phyloP scores from a whole-genome alignment of 1,140 invertebrate species.

The Cryptotermes secundus region DNA sequence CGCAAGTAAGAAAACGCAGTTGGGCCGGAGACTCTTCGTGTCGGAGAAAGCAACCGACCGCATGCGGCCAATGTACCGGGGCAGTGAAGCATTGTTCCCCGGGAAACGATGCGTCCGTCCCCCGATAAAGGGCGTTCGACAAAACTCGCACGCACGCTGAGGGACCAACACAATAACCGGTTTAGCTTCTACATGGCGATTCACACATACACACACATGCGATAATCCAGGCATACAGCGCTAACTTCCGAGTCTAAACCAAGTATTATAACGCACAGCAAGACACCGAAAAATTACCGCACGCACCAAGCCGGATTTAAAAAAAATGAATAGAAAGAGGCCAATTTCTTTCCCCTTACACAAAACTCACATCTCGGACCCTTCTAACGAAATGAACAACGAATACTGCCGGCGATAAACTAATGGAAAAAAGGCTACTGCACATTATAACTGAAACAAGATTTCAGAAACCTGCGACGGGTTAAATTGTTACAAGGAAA shows the following conservation, averaged over 20 bases:
- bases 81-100: background rate
- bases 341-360: background rate
- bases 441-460: no score
- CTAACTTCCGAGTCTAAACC: background rate
- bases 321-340: background rate
- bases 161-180: background rate
- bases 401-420: no score
- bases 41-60: background rate
- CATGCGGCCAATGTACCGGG: background rate
- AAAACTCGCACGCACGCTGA: background rate
- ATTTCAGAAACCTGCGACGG: no score
- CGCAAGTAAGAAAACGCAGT: no score
- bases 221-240: background rate
- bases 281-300: background rate
- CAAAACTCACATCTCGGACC: background rate
- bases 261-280: background rate
- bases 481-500: no score
- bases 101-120: background rate
- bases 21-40: no score
- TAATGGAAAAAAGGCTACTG: no score
- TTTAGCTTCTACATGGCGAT: background rate
- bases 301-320: background rate
- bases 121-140: background rate
- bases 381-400: slow-evolving; percentile 1
- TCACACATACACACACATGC: background rate